Percentiles rank a stretch among this genome's conserved stretches.
phyloP scores from a whole-genome alignment of 2,797 vertebrate genomes.

The Acanthurus leucopareius region DNA sequence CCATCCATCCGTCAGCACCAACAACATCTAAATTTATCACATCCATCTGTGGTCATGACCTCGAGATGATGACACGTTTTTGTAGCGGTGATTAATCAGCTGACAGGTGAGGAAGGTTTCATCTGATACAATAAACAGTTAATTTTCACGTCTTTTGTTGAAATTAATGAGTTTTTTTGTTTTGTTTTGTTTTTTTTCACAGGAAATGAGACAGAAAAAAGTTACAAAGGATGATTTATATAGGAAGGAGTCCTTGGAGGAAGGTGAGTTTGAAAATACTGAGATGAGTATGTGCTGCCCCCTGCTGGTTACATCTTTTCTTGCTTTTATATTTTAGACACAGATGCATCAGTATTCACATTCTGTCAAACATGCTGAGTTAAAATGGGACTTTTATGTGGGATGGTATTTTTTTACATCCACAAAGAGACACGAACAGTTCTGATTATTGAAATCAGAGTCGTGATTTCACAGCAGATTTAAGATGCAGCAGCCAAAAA shows the following conservation, averaged over 20 bases:
- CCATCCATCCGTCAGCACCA: not conserved
- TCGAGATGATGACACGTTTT: constrained; percentile 40
- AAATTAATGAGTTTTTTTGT: too few relatives aligned
- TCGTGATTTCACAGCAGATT: too few relatives aligned
- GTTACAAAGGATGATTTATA: too few relatives aligned
- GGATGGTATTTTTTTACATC: too few relatives aligned
- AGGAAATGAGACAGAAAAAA: too few relatives aligned
- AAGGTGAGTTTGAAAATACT: constrained; percentile 59
- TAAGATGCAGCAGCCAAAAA: too few relatives aligned
- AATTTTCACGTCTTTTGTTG: too few relatives aligned
- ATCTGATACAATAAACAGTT: too few relatives aligned
- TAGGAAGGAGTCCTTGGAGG: constrained; percentile 47
- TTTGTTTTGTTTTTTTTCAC: too few relatives aligned
- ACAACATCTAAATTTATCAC: constrained; percentile 50
- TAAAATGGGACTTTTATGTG: not conserved
- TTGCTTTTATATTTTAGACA: not conserved
- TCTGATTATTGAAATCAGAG: too few relatives aligned
- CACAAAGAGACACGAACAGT: not conserved
- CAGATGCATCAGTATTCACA: not conserved
- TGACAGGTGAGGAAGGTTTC: constrained; percentile 8
- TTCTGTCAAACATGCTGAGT: not conserved
- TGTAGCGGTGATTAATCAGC: not conserved
- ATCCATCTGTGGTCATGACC: constrained; percentile 38
- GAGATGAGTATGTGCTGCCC: constrained; percentile 61
- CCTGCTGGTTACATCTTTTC: constrained; percentile 62